phyloP scores from a whole-genome alignment of 92 coral and sea anemone species.

The Galaxea fascicularis region DNA sequence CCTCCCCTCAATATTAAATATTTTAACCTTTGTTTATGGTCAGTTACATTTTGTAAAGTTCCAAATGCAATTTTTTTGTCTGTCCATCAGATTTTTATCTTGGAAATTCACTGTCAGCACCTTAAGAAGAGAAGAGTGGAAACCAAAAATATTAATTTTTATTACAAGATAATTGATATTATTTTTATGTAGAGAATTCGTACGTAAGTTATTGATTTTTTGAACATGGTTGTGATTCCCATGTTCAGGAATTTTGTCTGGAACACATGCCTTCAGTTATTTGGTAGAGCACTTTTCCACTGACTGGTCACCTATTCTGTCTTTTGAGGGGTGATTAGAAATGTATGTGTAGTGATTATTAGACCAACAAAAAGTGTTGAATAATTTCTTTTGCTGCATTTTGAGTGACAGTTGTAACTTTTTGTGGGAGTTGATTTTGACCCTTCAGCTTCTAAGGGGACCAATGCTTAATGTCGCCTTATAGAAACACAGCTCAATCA shows the following conservation, averaged over 20 bases:
- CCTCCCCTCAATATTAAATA: no score
- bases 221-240: background rate
- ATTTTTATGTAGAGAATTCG: constrained; percentile 20
- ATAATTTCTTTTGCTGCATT: background rate
- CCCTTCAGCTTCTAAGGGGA: no score
- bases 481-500: no score
- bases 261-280: background rate
- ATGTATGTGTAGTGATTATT: background rate
- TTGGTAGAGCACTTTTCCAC: background rate
- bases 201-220: constrained; percentile 12
- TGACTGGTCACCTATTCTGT: background rate
- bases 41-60: no score
- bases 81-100: constrained; percentile 4
- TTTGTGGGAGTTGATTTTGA: no score
- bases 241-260: background rate
- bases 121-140: background rate
- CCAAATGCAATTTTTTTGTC: background rate
- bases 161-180: background rate
- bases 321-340: background rate
- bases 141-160: background rate
- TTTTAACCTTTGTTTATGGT: no score
- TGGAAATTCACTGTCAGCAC: constrained; percentile 4
- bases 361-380: background rate
- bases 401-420: no score
- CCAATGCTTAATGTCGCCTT: no score